Percentiles rank a stretch among this genome's conserved stretches.
These are phyloP conservation scores for Vanessa tameamea DNA, from an alignment of 1,140 invertebrate species.

Conservation along the genomic window DNA sequence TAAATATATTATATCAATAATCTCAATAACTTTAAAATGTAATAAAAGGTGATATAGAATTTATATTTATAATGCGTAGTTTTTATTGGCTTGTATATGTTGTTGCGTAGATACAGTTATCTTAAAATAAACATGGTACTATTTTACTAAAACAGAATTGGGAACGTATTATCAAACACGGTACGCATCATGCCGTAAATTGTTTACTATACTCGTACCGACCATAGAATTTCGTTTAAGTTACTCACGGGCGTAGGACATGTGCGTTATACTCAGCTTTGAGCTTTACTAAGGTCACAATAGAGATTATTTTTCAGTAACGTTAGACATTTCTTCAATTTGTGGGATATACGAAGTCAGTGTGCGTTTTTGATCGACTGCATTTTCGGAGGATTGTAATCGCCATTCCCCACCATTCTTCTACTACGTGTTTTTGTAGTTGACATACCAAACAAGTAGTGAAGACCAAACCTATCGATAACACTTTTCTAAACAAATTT, in stretches of 20 bases:
- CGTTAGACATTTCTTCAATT: constrained; percentile 41
- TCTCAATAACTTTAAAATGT: background rate
- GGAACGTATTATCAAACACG: constrained; percentile 59
- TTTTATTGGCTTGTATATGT: constrained; percentile 14
- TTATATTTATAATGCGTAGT: background rate
- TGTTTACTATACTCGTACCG: constrained; percentile 68
- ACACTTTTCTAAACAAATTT: constrained; percentile 30
- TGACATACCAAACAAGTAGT: constrained; percentile 70
- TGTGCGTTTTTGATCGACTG: constrained; percentile 70
- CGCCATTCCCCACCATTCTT: constrained; percentile 61
- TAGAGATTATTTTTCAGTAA: constrained; percentile 46
- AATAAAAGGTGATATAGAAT: background rate
- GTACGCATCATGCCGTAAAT: constrained; percentile 65
- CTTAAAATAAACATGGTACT: constrained; percentile 19
- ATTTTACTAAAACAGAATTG: constrained; percentile 30
- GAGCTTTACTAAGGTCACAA: constrained; percentile 19
- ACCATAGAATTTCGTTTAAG: constrained; percentile 66
- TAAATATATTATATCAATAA: too few relatives aligned
- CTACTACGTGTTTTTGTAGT: constrained; percentile 73
- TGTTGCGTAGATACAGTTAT: constrained; percentile 8
- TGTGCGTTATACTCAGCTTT: constrained; percentile 43
- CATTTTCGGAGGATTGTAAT: constrained; percentile 75
- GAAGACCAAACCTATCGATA: constrained; percentile 59
- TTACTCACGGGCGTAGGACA: constrained; percentile 54
- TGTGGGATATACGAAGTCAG: constrained; percentile 62